Evolutionary conservation across 2,113 vertebrate species (phyloP).

Genomic region (Arothron firmamentum): DNA sequence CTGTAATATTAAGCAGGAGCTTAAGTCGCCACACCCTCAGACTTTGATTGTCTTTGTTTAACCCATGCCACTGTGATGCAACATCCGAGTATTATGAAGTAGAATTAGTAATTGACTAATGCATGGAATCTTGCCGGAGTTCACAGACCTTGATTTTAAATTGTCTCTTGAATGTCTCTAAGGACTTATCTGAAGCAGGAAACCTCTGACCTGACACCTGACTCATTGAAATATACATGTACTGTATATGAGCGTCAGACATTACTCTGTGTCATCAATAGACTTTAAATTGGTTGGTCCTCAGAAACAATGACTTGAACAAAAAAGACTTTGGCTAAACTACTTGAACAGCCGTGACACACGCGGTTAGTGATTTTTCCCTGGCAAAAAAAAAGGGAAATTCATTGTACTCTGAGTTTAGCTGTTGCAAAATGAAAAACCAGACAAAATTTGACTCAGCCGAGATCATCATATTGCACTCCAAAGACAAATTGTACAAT

Average conservation of each 20-base stretch:
- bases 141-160: background rate
- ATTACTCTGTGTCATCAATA: background rate
- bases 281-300: background rate
- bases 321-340: background rate
- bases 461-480: background rate
- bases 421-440: constrained; percentile 1
- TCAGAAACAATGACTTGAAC: background rate
- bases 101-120: constrained; percentile 47
- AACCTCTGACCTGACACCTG: background rate
- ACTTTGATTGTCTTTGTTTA: constrained; percentile 49
- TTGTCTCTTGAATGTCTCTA: background rate
- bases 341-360: background rate
- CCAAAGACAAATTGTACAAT: too few relatives aligned
- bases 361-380: constrained; percentile 1
- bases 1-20: constrained; percentile 24
- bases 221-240: constrained; percentile 15
- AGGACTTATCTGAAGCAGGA: background rate
- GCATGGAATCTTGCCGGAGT: constrained; percentile 1
- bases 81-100: constrained; percentile 65
- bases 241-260: background rate
- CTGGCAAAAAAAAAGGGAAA: constrained; percentile 6
- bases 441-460: background rate
- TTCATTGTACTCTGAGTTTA: background rate
- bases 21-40: constrained; percentile 30
- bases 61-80: constrained; percentile 45